These are phyloP conservation scores for Orchestia grillus DNA, from an alignment of 1,140 invertebrate species.

Conservation along the genomic window DNA sequence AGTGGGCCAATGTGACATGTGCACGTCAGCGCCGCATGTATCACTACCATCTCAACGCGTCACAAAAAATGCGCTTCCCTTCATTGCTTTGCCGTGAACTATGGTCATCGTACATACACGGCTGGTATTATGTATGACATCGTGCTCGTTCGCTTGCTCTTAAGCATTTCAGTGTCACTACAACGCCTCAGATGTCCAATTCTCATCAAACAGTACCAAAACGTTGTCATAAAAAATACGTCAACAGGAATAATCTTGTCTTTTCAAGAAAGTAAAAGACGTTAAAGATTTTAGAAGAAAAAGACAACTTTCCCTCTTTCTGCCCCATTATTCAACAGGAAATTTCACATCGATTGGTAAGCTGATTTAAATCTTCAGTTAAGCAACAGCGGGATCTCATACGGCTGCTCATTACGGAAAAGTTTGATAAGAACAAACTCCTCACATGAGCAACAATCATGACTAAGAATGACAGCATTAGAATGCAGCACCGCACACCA, in stretches of 20 bases:
- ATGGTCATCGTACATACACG: neutral
- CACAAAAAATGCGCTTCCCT: neutral
- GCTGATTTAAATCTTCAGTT: neutral
- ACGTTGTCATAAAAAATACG: neutral
- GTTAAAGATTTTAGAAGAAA: neutral
- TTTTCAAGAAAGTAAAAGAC: neutral
- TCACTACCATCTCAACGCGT: neutral
- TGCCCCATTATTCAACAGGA: neutral
- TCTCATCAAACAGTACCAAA: neutral
- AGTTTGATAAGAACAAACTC: neutral
- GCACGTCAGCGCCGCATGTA: neutral
- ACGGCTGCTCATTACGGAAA: neutral
- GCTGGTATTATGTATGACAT: neutral
- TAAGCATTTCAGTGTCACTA: neutral
- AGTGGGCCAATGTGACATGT: constrained; percentile 6
- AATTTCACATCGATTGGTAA: neutral
- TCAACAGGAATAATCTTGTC: neutral
- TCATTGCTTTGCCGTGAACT: neutral
- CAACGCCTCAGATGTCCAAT: neutral
- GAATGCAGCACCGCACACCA: neutral
- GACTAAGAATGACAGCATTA: neutral
- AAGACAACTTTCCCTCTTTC: neutral
- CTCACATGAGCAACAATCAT: neutral
- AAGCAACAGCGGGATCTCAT: neutral
- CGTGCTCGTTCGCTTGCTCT: neutral